These are phyloP conservation scores for Polydrusus cervinus DNA, from an alignment of 2,888 invertebrate genomes.

Conservation along the genomic window DNA sequence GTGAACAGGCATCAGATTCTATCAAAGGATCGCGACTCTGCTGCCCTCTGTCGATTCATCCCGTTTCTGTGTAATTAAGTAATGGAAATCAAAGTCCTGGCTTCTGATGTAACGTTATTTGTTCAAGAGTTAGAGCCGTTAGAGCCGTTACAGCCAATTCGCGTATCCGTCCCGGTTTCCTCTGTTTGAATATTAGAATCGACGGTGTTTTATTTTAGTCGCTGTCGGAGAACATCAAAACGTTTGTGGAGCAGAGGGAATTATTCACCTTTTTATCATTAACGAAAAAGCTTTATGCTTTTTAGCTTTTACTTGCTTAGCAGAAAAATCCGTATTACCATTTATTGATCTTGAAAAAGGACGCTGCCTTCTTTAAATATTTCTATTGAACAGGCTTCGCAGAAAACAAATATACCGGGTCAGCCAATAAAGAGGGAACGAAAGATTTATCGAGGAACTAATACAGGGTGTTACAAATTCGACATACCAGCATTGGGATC, in stretches of 20 bases:
- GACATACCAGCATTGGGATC: too few species aligned
- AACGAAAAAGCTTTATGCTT: conserved; percentile 49
- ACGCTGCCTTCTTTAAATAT: neutral
- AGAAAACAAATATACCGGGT: too few species aligned
- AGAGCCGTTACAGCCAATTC: conserved; percentile 50
- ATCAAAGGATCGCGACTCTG: conserved; percentile 66
- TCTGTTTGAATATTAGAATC: conserved; percentile 55
- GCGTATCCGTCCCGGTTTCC: conserved; percentile 43
- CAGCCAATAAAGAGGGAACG: too few species aligned
- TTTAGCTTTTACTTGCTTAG: conserved; percentile 28
- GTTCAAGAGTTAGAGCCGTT: conserved; percentile 65
- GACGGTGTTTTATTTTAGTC: conserved; percentile 49
- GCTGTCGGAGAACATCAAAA: conserved; percentile 43
- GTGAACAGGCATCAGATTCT: conserved; percentile 57
- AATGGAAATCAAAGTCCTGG: conserved; percentile 72
- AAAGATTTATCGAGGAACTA: too few species aligned
- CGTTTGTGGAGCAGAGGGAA: conserved; percentile 34
- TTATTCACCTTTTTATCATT: conserved; percentile 49
- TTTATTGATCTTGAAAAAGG: conserved; percentile 23
- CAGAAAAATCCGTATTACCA: conserved; percentile 21
- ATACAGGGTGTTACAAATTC: too few species aligned
- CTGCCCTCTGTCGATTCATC: conserved; percentile 49
- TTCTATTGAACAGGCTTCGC: neutral
- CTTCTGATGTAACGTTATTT: conserved; percentile 69
- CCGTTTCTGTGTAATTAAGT: conserved; percentile 71